Evolutionary conservation across 1,140 invertebrate genomes (phyloP), one percentile per base, ranked within the genome.

Genomic region (Anastatus disparis): DNA sequence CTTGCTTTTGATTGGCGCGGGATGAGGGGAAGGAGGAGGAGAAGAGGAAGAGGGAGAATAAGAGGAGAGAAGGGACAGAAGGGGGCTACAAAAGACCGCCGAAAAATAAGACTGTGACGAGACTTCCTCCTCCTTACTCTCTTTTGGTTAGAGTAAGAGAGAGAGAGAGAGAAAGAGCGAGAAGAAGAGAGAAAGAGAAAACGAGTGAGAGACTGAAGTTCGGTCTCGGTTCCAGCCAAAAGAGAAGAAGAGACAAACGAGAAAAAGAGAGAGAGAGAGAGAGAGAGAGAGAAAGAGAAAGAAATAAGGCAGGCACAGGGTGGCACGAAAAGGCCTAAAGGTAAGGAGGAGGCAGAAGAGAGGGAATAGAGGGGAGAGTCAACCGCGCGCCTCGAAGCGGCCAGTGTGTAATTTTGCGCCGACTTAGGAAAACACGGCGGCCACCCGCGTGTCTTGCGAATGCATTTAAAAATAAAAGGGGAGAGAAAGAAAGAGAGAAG

Each of bases 351-450:
- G 72, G 56, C 26, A 64, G 44, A 53, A 35, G 44, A 24, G 67
- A 44, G 55, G 35, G 59, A 62, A 74, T 61, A 17, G 40, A 53
- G 74, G 35, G 66, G 73, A 75, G 70, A 75, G 76, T 74, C 71
- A 75, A 72, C 75, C 73, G 74, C 70, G 74, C 74, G 78, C 75
- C 76, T 77, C 76, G 73, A 77, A 84, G 67, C 77, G 79, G 81
- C 79, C 81, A 84, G 84, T 85, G 84, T 86, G 84, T 85, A 86
- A 86, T 86, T 86, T 86, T 86, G 83, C 84, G 83, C 84, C 82
- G 83, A 81, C 84, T 86, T 86, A 86, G 83, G 82, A 85, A 84
- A 86, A 84, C 84, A 86, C 84, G 83, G 74, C 78, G 84, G 83
- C 84, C 84, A 86, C 84, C 84, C 84, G 84, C 84, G 82, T 82